A percentile compares a stretch with the other conserved stretches of the same genome.
Evolutionary conservation across 2,113 vertebrate genomes (phyloP).

Genomic region (Nanorana parkeri): DNA sequence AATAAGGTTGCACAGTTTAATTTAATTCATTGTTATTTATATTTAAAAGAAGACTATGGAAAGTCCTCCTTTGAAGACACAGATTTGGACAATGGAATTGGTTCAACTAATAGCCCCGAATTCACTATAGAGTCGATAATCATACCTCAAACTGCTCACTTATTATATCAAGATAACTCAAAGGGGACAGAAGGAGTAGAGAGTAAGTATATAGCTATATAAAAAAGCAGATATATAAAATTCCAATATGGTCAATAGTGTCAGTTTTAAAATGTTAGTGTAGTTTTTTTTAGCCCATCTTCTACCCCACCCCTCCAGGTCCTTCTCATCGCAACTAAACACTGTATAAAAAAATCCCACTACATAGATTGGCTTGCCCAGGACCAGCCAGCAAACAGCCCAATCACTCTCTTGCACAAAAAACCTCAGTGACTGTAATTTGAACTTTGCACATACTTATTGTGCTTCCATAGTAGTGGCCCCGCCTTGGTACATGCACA

Average conservation of each 20-base stretch:
- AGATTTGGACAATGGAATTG: not conserved
- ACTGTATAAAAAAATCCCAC: too few species aligned
- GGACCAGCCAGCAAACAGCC: too few species aligned
- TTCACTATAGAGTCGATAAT: conserved; percentile 8
- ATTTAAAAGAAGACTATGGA: conserved; percentile 8
- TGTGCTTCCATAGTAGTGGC: not conserved
- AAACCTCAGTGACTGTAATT: too few species aligned
- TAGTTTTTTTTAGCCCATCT: too few species aligned
- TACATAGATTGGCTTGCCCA: too few species aligned
- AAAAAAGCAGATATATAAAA: not conserved
- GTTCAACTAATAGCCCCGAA: not conserved
- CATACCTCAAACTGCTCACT: conserved; percentile 1
- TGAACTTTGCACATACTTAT: not conserved
- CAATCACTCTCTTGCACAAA: too few species aligned
- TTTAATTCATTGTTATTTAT: conserved; percentile 1
- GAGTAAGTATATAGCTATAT: conserved; percentile 23
- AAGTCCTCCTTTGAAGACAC: conserved; percentile 23
- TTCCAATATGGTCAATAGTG: too few species aligned
- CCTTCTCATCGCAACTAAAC: too few species aligned
- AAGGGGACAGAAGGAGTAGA: not conserved
- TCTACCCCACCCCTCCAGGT: too few species aligned
- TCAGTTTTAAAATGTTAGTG: too few species aligned
- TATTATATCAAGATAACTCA: conserved; percentile 7
- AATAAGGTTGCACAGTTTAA: not conserved
- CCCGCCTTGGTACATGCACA: not conserved